Evolutionary conservation across 2,797 vertebrate species (phyloP).

Genomic region (Choloepus didactylus): DNA sequence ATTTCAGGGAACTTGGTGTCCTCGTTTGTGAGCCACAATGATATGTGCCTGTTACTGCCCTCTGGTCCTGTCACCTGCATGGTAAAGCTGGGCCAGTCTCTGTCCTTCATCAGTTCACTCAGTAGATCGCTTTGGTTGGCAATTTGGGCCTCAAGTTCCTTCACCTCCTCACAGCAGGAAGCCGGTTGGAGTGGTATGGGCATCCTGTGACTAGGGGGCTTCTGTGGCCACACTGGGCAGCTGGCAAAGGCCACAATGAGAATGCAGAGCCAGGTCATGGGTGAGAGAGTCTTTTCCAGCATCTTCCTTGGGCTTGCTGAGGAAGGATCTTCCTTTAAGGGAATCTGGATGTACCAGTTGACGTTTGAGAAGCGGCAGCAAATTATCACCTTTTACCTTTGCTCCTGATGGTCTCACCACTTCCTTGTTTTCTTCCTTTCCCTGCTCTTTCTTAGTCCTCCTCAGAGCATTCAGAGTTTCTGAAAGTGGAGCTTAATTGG

Average conservation of each 20-base stretch:
- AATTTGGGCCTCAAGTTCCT: conserved; percentile 93
- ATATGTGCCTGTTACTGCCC: conserved; percentile 92
- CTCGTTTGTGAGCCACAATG: conserved; percentile 92
- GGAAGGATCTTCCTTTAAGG: not conserved
- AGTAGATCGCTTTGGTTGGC: conserved; percentile 95
- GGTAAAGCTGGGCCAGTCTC: conserved; percentile 92
- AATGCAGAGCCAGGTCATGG: conserved; percentile 85
- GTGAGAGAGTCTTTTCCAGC: conserved; percentile 76
- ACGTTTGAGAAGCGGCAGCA: conserved; percentile 53
- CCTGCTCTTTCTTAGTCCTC: conserved; percentile 31
- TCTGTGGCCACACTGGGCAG: conserved; percentile 85
- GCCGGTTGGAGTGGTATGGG: conserved; percentile 71
- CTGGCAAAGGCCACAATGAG: conserved; percentile 75
- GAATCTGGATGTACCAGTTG: too few relatives aligned
- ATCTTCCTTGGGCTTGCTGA: conserved; percentile 76
- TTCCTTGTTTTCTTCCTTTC: conserved; percentile 52
- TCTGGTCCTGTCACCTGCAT: conserved; percentile 97
- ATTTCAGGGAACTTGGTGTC: conserved; percentile 98
- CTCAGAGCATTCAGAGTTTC: conserved; percentile 67
- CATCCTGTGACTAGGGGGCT: conserved; percentile 85
- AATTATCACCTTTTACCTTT: not conserved
- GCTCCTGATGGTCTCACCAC: not conserved
- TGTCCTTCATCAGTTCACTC: conserved; percentile 94
- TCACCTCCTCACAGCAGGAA: conserved; percentile 94
- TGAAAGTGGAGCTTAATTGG: conserved; percentile 77